These are phyloP conservation scores for Drosophila incognita DNA, from an alignment of 2,888 invertebrate species.

Conservation along the genomic window DNA sequence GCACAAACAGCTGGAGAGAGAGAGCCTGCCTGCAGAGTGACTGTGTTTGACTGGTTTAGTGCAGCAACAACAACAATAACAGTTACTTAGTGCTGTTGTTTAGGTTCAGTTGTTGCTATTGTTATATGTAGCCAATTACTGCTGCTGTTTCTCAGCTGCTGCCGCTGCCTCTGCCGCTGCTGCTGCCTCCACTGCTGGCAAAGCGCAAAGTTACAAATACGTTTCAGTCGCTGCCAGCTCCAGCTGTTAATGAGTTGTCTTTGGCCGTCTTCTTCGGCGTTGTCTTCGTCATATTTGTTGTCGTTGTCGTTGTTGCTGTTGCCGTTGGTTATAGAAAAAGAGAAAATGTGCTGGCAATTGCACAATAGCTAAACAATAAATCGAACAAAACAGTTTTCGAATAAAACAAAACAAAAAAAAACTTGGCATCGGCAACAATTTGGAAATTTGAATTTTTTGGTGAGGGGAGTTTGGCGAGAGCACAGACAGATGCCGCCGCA, in stretches of 20 bases:
- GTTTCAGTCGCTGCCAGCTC: slow-evolving; percentile 66
- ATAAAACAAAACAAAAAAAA: not conserved
- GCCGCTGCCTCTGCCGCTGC: slow-evolving; percentile 14
- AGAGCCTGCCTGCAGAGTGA: slow-evolving; percentile 8
- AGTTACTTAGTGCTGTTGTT: slow-evolving; percentile 41
- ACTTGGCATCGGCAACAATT: not conserved
- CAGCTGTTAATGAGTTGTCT: slow-evolving; percentile 73
- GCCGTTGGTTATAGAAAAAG: slow-evolving; percentile 44
- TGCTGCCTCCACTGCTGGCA: slow-evolving; percentile 35
- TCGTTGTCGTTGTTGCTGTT: slow-evolving; percentile 6
- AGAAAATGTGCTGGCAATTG: slow-evolving; percentile 71
- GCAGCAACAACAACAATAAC: slow-evolving; percentile 29
- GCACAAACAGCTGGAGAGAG: slow-evolving; percentile 7
- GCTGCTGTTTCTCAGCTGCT: slow-evolving; percentile 14
- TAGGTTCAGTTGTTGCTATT: slow-evolving; percentile 42
- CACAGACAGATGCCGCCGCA: slow-evolving; percentile 61
- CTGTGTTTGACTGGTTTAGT: slow-evolving; percentile 38
- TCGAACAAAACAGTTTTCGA: not conserved
- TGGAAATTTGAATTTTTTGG: not conserved
- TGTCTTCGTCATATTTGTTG: slow-evolving; percentile 1
- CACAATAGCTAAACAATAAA: slow-evolving; percentile 36
- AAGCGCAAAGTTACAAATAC: slow-evolving; percentile 18
- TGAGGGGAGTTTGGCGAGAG: not conserved
- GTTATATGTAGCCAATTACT: slow-evolving; percentile 13
- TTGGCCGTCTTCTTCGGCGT: slow-evolving; percentile 9